Conservation (phyloP, 2,113 vertebrate genomes). For the Gopherus flavomarginatus region DNA sequence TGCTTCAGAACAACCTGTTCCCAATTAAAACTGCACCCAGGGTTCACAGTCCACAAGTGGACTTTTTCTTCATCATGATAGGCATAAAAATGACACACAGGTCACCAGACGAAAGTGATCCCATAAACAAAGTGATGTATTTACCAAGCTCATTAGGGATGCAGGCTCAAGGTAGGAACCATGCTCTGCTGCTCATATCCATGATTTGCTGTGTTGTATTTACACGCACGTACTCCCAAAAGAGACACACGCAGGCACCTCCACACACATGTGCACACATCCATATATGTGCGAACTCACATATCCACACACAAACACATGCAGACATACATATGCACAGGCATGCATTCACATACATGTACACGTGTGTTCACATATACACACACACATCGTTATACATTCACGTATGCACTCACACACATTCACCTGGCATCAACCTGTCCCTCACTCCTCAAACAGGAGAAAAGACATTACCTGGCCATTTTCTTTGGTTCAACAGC, state of each 20-base stretch:
- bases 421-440: neutral
- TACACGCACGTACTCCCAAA: rapidly evolving
- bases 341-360: neutral
- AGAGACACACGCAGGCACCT: no score
- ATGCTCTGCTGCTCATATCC: rapidly evolving
- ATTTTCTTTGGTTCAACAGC: neutral
- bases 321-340: rapidly evolving
- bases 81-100: neutral
- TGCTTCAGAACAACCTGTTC: slow-evolving; percentile 17
- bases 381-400: neutral
- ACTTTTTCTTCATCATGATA: neutral
- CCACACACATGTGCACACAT: neutral
- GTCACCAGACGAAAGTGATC: rapidly evolving
- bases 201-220: rapidly evolving
- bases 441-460: neutral
- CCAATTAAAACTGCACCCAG: slow-evolving; percentile 59
- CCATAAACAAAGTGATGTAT: neutral
- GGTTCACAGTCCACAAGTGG: neutral
- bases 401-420: neutral
- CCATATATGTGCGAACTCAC: rapidly evolving
- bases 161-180: rapidly evolving
- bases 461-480: neutral
- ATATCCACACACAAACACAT: rapidly evolving
- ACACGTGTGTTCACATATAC: neutral
- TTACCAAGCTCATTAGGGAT: rapidly evolving